Conservation (phyloP, 2,797 vertebrate species). For the Tragelaphus eurycerus region DNA sequence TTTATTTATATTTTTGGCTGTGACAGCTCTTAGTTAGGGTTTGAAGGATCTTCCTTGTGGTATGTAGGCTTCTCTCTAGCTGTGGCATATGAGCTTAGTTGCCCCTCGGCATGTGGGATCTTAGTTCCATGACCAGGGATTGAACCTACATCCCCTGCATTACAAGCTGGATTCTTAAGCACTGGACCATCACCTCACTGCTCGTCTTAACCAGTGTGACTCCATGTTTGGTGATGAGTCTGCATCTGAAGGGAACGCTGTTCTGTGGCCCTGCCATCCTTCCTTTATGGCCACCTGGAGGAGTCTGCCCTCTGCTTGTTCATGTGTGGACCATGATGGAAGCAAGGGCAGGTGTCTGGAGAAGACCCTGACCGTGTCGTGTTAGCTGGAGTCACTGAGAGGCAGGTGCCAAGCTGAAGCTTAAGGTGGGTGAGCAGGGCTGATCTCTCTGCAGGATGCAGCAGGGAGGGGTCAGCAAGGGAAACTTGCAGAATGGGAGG, state of each 20-base stretch:
- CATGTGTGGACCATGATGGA: rapidly evolving
- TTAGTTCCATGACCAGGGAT: background rate
- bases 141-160: background rate
- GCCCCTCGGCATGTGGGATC: background rate
- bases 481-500: background rate
- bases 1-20: background rate
- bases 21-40: background rate
- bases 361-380: background rate
- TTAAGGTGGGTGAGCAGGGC: background rate
- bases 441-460: background rate
- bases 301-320: background rate
- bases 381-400: background rate
- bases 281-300: background rate
- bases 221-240: background rate
- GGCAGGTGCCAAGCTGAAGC: background rate
- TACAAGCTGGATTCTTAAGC: background rate
- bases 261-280: background rate
- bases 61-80: background rate
- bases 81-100: background rate
- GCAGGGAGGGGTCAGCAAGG: background rate
- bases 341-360: background rate
- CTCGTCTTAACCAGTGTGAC: background rate
- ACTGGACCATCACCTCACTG: background rate
- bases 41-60: background rate
- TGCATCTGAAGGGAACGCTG: background rate